Conservation (phyloP, 2,113 vertebrate genomes). For the Campylomormyrus numenius region DNA sequence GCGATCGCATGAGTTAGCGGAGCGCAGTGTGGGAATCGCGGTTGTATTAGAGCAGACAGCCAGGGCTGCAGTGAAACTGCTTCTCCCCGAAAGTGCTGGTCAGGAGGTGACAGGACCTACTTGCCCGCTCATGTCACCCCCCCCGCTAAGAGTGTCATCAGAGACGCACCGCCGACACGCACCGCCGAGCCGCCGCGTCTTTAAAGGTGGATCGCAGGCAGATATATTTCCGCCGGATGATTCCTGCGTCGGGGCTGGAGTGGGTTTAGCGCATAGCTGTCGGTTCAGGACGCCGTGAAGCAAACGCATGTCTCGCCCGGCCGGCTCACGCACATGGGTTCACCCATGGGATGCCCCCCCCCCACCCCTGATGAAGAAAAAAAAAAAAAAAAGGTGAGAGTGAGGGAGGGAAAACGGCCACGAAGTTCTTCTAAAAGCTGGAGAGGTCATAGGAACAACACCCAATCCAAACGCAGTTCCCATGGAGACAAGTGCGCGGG, state of each 20-base stretch:
- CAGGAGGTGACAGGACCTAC: not conserved
- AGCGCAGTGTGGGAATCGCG: not conserved
- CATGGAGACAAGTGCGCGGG: slow-evolving; percentile 67
- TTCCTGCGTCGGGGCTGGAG: not conserved
- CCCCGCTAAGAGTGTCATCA: not conserved
- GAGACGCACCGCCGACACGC: not conserved
- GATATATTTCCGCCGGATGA: not conserved
- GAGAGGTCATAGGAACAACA: slow-evolving; percentile 67
- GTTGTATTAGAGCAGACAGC: not conserved
- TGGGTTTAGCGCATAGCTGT: not conserved
- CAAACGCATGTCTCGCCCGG: not conserved
- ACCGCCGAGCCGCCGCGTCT: not conserved
- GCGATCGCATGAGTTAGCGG: not conserved
- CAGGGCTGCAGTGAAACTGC: not conserved
- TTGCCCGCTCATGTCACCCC: not conserved
- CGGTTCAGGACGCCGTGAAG: not conserved
- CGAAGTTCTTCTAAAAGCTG: slow-evolving; percentile 54
- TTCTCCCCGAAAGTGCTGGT: not conserved
- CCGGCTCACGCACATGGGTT: not conserved
- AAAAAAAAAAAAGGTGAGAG: slow-evolving; percentile 30
- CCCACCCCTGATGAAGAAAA: not conserved
- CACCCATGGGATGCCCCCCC: slow-evolving; percentile 16
- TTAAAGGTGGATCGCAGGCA: not conserved
- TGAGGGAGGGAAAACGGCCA: slow-evolving; percentile 36
- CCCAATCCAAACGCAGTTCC: slow-evolving; percentile 56